phyloP scores from a whole-genome alignment of 2,888 invertebrate species.

The Alloscopus bannaensis region DNA sequence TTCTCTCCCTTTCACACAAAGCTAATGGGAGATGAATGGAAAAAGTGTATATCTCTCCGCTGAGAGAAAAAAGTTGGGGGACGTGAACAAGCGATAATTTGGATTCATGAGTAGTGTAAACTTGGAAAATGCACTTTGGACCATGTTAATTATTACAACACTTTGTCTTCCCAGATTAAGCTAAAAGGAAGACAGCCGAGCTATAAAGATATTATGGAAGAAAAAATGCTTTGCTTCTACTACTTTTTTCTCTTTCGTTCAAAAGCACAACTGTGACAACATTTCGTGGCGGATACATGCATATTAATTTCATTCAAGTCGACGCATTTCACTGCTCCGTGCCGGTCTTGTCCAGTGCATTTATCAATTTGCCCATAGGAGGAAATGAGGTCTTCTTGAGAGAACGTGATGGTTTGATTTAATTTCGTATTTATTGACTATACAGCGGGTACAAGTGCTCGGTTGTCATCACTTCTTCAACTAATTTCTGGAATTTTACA shows the following conservation, averaged over 20 bases:
- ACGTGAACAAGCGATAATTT: conserved; percentile 31
- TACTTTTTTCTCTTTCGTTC: background rate
- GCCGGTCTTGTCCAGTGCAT: too few species aligned
- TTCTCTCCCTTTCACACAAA: too few species aligned
- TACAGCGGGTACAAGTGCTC: too few species aligned
- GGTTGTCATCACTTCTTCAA: too few species aligned
- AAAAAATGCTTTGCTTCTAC: background rate
- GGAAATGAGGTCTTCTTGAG: background rate
- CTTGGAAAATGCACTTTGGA: conserved; percentile 31
- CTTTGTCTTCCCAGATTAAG: conserved; percentile 27
- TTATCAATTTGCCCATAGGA: background rate
- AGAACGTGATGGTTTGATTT: too few species aligned
- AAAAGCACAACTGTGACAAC: background rate
- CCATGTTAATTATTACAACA: conserved; percentile 37
- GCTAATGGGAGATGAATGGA: too few species aligned
- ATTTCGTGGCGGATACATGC: background rate
- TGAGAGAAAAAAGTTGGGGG: conserved; percentile 1
- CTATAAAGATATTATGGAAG: conserved; percentile 26
- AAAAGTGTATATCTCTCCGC: too few species aligned
- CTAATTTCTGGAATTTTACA: too few species aligned
- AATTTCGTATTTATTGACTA: too few species aligned
- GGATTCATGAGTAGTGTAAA: conserved; percentile 33
- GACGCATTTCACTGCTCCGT: conserved; percentile 17
- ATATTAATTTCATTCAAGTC: background rate
- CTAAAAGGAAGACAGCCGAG: conserved; percentile 18